phyloP scores from a whole-genome alignment of 2,113 vertebrate species.

The Phycodurus eques region DNA sequence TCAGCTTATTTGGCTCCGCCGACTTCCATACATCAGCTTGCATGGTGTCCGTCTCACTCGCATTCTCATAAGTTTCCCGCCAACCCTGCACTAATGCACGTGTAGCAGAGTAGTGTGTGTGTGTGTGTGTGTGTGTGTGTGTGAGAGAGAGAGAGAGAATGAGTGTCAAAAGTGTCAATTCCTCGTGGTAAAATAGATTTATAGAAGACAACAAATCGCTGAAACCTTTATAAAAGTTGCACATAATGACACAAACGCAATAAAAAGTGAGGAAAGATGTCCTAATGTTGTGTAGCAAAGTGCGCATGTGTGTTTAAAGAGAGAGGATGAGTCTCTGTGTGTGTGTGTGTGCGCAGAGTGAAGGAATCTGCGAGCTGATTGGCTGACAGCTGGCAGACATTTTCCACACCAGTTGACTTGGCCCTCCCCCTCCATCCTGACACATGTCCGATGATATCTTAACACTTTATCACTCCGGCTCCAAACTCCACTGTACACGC shows the following conservation, averaged over 20 bases:
- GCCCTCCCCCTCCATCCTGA: slow-evolving; percentile 37
- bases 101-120: too few species aligned
- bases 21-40: not conserved
- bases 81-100: too few species aligned
- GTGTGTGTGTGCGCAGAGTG: slow-evolving; percentile 15
- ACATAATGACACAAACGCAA: too few species aligned
- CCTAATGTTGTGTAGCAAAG: not conserved
- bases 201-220: too few species aligned
- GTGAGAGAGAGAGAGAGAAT: too few species aligned
- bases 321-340: not conserved
- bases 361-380: slow-evolving; percentile 52
- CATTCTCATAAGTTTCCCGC: too few species aligned
- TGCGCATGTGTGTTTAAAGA: too few species aligned
- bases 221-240: too few species aligned
- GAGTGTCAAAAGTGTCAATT: too few species aligned
- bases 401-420: slow-evolving; percentile 52
- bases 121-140: too few species aligned
- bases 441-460: slow-evolving; percentile 53
- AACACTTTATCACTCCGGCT: slow-evolving; percentile 55
- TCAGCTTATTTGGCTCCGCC: not conserved
- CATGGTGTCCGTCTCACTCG: too few species aligned
- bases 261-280: slow-evolving; percentile 1
- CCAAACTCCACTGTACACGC: slow-evolving; percentile 47
- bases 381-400: slow-evolving; percentile 53
- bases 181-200: too few species aligned